Base-by-base conservation (phyloP, 2,888 invertebrate species). In the Opisthograptis luteolata region DNA sequence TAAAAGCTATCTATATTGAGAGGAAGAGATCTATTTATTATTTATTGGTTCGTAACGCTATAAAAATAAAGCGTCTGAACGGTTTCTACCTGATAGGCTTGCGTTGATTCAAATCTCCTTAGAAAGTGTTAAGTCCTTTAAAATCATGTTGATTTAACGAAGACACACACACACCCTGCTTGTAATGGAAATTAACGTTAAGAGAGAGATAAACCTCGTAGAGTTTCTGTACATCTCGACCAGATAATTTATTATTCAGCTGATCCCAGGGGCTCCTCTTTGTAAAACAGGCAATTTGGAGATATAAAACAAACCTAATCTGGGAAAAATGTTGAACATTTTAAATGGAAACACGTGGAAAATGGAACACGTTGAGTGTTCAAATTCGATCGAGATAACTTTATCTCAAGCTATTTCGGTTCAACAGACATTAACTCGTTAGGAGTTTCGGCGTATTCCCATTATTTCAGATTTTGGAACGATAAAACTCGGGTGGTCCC, bases 211-310 rank as follows among this genome's bases (percentile, higher is more conserved):
- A n/a, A n/a, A n/a, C n/a, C 6, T 24, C 14, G 24, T 13, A n/a
- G 24, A 58, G 51, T 56, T 56, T 52, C 32, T 51, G 40, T 40
- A 42, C 41, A 40, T 61, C 50, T 53, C 46, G 53, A 41, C 19
- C 41, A 25, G 41, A 24, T 59, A 59, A 62, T 68, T 56, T 64
- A 62, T 66, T 58, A 61, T 56, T 56, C 49, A 42, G 46, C 42
- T 39, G 45, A 50, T 58, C 58, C 57, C 53, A 25, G 41, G 46
- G 55, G 54, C 34, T 36, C 15, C 25, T 42, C 56, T 58, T 63
- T 58, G 61, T 50, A 40, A 55, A 64, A 62, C 49, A 59, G 48
- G 53, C 55, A 36, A 44, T 42, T 32, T 51, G 35, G 59, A 60
- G 31, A 20, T 50, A 41, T 44, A 51, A 62, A 58, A 43, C 51